These are phyloP conservation scores for Vanacampus margaritifer DNA, from an alignment of 2,113 vertebrate species.

Conservation along the genomic window DNA sequence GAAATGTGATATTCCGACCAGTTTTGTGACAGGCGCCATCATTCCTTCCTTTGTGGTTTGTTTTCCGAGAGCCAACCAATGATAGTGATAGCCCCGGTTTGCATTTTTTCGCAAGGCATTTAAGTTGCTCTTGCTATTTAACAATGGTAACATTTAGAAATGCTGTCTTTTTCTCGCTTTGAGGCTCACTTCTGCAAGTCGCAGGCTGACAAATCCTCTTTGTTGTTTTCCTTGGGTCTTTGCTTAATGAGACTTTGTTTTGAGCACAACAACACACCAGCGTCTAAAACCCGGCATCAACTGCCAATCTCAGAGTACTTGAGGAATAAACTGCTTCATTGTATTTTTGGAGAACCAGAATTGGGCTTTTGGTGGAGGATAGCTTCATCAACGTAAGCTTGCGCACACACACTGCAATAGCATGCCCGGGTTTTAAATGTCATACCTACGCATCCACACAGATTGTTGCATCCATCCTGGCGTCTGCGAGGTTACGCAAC, in stretches of 20 bases:
- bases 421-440: too few species aligned
- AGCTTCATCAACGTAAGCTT: too few species aligned
- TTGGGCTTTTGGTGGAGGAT: too few species aligned
- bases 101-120: conserved; percentile 31
- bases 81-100: conserved; percentile 19
- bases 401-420: too few species aligned
- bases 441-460: too few species aligned
- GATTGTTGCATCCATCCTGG: too few species aligned
- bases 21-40: conserved; percentile 1
- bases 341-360: too few species aligned
- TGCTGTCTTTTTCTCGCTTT: not conserved
- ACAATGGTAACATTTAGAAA: conserved; percentile 13
- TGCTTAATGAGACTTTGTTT: conserved; percentile 44
- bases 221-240: conserved; percentile 36
- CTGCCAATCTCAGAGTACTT: too few species aligned
- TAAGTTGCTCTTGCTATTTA: conserved; percentile 17
- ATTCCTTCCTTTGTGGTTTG: conserved; percentile 39
- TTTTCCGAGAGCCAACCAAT: conserved; percentile 38
- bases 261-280: not conserved
- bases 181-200: conserved; percentile 13
- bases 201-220: conserved; percentile 21
- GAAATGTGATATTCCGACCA: conserved; percentile 14
- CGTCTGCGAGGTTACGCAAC: too few species aligned
- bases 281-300: too few species aligned
- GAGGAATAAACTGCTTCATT: too few species aligned